phyloP scores from a whole-genome alignment of 2,113 vertebrate species.

The Strix uralensis region DNA sequence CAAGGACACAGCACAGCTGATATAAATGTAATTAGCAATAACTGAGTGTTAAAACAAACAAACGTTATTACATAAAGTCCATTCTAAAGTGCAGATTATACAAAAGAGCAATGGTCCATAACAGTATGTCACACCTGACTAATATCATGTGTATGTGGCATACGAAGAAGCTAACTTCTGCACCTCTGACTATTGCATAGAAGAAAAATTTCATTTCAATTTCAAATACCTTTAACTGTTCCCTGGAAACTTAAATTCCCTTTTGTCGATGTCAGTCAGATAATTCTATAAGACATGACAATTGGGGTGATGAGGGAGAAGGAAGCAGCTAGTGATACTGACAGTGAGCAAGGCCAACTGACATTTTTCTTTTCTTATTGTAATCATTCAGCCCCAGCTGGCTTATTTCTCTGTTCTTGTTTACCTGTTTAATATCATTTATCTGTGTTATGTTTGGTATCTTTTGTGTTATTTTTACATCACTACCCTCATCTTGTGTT shows the following conservation, averaged over 20 bases:
- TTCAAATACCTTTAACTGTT: not conserved
- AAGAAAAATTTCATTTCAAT: not conserved
- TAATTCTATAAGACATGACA: not conserved
- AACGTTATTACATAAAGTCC: not conserved
- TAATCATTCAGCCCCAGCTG: not conserved
- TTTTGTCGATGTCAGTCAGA: not conserved
- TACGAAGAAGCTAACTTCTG: not conserved
- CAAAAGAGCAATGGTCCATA: fast-evolving
- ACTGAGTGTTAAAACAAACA: not conserved
- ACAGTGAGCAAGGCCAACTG: not conserved
- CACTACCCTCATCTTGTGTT: not conserved
- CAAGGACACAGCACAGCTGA: not conserved
- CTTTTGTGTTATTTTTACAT: not conserved
- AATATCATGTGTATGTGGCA: fast-evolving
- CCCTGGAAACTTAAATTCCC: not conserved
- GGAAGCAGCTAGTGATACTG: not conserved
- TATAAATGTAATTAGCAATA: not conserved
- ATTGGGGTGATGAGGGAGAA: not conserved
- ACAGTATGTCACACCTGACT: not conserved
- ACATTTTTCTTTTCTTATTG: not conserved
- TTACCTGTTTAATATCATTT: not conserved
- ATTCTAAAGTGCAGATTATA: not conserved
- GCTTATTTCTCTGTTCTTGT: not conserved
- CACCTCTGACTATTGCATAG: not conserved
- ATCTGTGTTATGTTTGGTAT: not conserved